Evolutionary conservation across 2,113 vertebrate species (phyloP).

Genomic region (Dermatemys mawii): DNA sequence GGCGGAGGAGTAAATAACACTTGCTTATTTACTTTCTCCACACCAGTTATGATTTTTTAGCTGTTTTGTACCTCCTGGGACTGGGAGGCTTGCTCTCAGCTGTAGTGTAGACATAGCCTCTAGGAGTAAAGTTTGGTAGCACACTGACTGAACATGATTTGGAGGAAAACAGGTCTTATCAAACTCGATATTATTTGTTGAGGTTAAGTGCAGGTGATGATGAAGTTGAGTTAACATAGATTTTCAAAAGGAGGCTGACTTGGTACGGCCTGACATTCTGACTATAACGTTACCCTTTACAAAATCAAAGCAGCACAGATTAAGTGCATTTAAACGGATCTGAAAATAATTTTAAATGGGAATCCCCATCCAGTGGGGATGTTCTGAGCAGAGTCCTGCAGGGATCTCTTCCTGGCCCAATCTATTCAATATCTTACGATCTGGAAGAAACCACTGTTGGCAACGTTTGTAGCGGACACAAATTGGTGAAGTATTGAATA

Average conservation of each 20-base stretch:
- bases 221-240: not conserved
- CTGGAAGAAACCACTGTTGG: not conserved
- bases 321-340: not conserved
- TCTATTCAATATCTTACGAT: not conserved
- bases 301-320: not conserved
- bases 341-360: not conserved
- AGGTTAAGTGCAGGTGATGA: not conserved
- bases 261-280: not conserved
- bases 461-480: accelerated
- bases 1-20: too few relatives aligned
- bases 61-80: too few relatives aligned
- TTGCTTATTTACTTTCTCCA: too few relatives aligned
- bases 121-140: accelerated
- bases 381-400: not conserved
- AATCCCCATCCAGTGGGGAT: not conserved
- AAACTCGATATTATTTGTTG: accelerated
- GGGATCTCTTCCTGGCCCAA: not conserved
- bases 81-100: too few relatives aligned
- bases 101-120: accelerated
- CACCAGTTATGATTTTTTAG: too few relatives aligned
- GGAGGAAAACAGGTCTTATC: not conserved
- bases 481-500: not conserved
- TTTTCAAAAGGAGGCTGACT: not conserved
- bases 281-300: not conserved
- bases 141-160: accelerated